These are phyloP conservation scores for Hermaeophaga mercurialis DNA, from an alignment of 2,888 invertebrate genomes.

Conservation along the genomic window DNA sequence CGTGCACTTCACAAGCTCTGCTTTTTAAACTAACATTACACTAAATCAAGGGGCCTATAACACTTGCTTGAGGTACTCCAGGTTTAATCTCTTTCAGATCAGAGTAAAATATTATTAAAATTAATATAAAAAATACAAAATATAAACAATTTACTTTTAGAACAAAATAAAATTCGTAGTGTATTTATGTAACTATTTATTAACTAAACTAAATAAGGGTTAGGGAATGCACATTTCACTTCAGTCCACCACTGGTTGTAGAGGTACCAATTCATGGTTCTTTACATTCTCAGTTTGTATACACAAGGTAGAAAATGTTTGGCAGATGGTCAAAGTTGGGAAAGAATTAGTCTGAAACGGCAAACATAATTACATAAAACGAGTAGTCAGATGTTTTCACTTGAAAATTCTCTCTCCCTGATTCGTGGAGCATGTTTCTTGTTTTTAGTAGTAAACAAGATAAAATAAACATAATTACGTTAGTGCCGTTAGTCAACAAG, in stretches of 20 bases:
- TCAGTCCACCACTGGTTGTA: neutral
- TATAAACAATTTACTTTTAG: no score
- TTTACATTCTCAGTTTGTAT: slow-evolving; percentile 7
- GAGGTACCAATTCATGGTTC: slow-evolving; percentile 2
- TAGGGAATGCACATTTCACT: no score
- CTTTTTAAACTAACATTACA: no score
- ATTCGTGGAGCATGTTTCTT: neutral
- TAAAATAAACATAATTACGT: neutral
- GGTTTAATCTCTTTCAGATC: no score
- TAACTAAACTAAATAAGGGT: no score
- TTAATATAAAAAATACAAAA: no score
- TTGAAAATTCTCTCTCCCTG: slow-evolving; percentile 1
- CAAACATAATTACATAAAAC: slow-evolving; percentile 22
- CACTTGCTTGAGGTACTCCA: no score
- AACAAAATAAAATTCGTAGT: no score
- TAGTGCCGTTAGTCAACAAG: neutral
- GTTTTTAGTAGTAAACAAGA: neutral
- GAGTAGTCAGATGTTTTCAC: slow-evolving; percentile 23
- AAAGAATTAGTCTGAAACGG: slow-evolving; percentile 3
- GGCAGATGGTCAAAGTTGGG: slow-evolving; percentile 10
- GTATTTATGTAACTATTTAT: no score
- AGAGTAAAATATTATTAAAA: no score
- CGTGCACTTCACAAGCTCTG: no score
- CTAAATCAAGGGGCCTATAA: no score
- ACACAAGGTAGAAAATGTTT: neutral